These are phyloP conservation scores for Microplitis manilae DNA, from an alignment of 2,888 invertebrate genomes.

Conservation along the genomic window DNA sequence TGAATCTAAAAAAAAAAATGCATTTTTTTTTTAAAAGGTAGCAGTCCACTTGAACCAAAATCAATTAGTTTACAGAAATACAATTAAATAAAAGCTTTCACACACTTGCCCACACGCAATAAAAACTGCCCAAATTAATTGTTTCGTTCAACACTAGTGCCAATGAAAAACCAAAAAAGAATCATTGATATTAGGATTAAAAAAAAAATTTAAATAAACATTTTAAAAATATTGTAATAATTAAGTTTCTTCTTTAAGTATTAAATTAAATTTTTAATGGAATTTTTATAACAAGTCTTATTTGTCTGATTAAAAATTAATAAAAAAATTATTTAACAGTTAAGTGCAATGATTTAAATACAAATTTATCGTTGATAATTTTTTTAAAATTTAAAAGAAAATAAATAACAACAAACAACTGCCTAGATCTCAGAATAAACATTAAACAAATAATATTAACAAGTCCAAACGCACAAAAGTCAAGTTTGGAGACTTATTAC, in stretches of 20 bases:
- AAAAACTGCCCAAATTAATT: neutral
- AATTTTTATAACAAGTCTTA: neutral
- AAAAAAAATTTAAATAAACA: slow-evolving; percentile 12
- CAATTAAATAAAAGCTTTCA: slow-evolving; percentile 3
- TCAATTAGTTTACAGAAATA: slow-evolving; percentile 4
- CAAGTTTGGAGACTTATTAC: slow-evolving; percentile 62
- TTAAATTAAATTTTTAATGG: neutral
- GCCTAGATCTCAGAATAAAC: slow-evolving; percentile 68
- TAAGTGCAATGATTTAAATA: slow-evolving; percentile 46
- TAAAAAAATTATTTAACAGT: slow-evolving; percentile 3
- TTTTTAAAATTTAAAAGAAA: slow-evolving; percentile 23
- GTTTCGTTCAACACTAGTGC: neutral
- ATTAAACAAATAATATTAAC: slow-evolving; percentile 60
- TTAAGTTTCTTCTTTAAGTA: neutral
- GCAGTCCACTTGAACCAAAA: neutral
- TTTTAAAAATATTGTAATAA: slow-evolving; percentile 12
- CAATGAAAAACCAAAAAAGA: slow-evolving; percentile 5
- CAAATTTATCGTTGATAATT: slow-evolving; percentile 44
- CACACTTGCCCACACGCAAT: neutral
- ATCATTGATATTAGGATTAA: slow-evolving; percentile 14
- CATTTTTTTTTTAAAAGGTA: neutral
- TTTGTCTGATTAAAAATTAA: neutral
- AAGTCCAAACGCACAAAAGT: slow-evolving; percentile 71
- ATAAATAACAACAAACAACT: slow-evolving; percentile 63
- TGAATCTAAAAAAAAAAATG: neutral